Conservation (phyloP, 2,888 invertebrate genomes). For the Eristalis intricaria region DNA sequence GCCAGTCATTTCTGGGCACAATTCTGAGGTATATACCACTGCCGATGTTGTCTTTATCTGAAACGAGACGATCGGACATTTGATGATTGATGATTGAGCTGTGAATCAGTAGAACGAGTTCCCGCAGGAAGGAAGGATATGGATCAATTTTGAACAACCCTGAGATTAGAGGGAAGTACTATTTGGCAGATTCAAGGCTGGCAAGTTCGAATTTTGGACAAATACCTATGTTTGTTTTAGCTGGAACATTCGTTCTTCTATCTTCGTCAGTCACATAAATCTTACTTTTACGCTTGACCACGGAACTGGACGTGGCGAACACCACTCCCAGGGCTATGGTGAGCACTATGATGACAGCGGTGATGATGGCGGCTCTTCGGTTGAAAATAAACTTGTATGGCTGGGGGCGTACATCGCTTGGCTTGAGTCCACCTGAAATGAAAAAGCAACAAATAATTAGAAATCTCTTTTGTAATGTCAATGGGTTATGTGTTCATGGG, state of each 20-base stretch:
- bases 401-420: conserved; percentile 33
- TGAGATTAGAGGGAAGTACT: not conserved
- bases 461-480: not conserved
- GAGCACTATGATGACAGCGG: conserved; percentile 71
- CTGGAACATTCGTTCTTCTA: conserved; percentile 81
- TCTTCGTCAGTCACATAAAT: conserved; percentile 80
- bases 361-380: conserved; percentile 73
- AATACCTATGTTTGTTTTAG: conserved; percentile 82
- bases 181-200: not conserved
- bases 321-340: conserved; percentile 74
- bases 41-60: conserved; percentile 70
- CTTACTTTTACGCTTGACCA: conserved; percentile 79
- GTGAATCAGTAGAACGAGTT: not conserved
- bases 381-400: conserved; percentile 72
- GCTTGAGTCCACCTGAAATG: conserved; percentile 72
- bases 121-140: not conserved
- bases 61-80: conserved; percentile 60
- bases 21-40: conserved; percentile 82
- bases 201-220: conserved; percentile 41
- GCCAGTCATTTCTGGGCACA: conserved; percentile 85
- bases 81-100: conserved; percentile 37
- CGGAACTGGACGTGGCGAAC: conserved; percentile 74
- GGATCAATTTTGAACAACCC: conserved; percentile 9
- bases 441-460: conserved; percentile 17
- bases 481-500: too few relatives aligned